phyloP scores from a whole-genome alignment of 1,140 invertebrate genomes.

The Wasmannia auropunctata region DNA sequence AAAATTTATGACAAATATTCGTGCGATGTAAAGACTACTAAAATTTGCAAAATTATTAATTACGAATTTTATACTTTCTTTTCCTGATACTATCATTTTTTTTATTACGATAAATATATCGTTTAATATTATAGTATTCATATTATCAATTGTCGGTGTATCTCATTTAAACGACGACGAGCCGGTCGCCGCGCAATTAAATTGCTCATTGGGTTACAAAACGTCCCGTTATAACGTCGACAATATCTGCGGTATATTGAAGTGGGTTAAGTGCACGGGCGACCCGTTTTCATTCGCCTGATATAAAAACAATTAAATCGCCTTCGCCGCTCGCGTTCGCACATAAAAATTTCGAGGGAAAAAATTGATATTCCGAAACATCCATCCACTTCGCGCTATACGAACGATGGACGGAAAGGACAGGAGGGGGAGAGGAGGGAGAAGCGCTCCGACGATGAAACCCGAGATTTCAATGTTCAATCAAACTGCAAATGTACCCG shows the following conservation, averaged over 20 bases:
- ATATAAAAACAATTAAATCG: slow-evolving; percentile 61
- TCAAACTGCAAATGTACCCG: slow-evolving; percentile 55
- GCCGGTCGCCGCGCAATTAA: slow-evolving; percentile 29
- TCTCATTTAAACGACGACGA: slow-evolving; percentile 46
- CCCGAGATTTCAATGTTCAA: slow-evolving; percentile 55
- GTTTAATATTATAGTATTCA: too few species aligned
- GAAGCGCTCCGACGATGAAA: not conserved
- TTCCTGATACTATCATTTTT: not conserved
- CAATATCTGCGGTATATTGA: slow-evolving; percentile 32
- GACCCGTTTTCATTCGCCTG: slow-evolving; percentile 43
- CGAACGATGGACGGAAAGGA: not conserved
- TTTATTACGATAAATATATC: not conserved
- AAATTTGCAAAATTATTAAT: not conserved
- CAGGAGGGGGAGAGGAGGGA: too few species aligned
- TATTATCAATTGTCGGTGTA: slow-evolving; percentile 25
- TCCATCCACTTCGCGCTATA: slow-evolving; percentile 3
- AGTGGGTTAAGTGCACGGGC: slow-evolving; percentile 41
- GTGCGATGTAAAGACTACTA: not conserved
- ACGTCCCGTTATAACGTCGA: slow-evolving; percentile 30
- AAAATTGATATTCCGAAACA: slow-evolving; percentile 51
- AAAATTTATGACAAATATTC: too few species aligned
- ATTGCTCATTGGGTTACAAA: slow-evolving; percentile 47
- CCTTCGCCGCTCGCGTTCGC: not conserved
- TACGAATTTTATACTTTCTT: not conserved
- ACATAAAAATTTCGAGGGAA: slow-evolving; percentile 38